Evolutionary conservation across 2,113 vertebrate species (phyloP).

Genomic region (Girardinichthys multiradiatus): DNA sequence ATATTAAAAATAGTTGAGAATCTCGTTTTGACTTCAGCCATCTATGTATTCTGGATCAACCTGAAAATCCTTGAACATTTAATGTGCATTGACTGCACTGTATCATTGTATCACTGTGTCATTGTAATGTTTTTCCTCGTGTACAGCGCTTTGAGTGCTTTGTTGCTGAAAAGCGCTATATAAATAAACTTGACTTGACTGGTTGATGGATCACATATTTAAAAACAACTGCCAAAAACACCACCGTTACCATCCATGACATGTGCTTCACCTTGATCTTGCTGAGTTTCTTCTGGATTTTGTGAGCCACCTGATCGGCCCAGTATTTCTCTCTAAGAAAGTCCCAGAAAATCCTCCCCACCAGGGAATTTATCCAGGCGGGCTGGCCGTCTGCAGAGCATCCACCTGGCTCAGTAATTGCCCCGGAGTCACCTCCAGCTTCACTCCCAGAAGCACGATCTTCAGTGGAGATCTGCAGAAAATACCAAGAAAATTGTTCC

Average conservation of each 20-base stretch:
- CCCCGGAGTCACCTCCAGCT: constrained; percentile 35
- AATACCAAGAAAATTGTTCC: background rate
- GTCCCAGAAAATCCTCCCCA: constrained; percentile 88
- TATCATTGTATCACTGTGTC: too few relatives aligned
- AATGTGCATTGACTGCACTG: background rate
- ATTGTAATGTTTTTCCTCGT: too few relatives aligned
- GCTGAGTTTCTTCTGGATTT: constrained; percentile 89
- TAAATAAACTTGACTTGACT: too few relatives aligned
- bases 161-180: too few relatives aligned
- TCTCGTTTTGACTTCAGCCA: background rate
- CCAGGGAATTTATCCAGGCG: constrained; percentile 84
- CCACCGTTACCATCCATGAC: background rate
- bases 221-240: background rate
- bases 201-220: background rate
- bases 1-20: background rate
- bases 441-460: constrained; percentile 16
- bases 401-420: constrained; percentile 5
- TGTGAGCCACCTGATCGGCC: constrained; percentile 84
- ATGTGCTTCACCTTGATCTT: constrained; percentile 87
- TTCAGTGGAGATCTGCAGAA: constrained; percentile 60
- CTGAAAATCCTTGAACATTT: background rate
- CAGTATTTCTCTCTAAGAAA: constrained; percentile 87
- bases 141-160: too few relatives aligned
- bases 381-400: constrained; percentile 43
- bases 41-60: background rate